These are phyloP conservation scores for Clarias fuscus DNA, from an alignment of 2,797 vertebrate genomes.

Conservation along the genomic window DNA sequence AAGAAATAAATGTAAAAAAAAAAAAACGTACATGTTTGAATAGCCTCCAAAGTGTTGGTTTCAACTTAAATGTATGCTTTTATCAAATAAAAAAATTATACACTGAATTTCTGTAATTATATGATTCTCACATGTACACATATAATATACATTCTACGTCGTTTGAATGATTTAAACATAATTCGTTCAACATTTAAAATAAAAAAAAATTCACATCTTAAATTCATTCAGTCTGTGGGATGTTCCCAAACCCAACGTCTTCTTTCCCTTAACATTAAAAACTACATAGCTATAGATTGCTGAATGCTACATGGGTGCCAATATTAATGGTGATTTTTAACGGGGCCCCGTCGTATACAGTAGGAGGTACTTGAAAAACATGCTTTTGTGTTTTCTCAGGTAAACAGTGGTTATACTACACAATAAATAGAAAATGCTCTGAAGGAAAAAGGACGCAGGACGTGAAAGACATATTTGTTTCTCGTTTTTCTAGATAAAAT, in stretches of 20 bases:
- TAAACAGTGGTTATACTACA: background rate
- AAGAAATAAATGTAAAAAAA: slow-evolving; percentile 64
- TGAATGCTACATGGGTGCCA: background rate
- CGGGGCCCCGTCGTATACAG: too few relatives aligned
- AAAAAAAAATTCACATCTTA: background rate
- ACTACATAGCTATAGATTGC: background rate
- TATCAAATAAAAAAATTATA: slow-evolving; percentile 67
- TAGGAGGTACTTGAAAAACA: background rate
- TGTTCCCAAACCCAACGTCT: background rate
- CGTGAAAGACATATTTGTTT: background rate
- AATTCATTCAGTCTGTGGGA: too few relatives aligned
- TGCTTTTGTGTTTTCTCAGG: background rate
- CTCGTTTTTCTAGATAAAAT: background rate
- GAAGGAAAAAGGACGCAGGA: background rate
- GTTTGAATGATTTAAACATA: background rate
- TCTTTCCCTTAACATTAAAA: background rate
- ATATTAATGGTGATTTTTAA: background rate
- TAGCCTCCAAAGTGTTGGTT: slow-evolving; percentile 72
- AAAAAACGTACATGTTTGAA: slow-evolving; percentile 62
- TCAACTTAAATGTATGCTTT: slow-evolving; percentile 76
- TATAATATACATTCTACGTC: background rate
- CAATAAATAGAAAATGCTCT: background rate
- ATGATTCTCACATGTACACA: background rate
- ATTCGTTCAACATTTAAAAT: background rate
- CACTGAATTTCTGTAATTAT: slow-evolving; percentile 23